Evolutionary conservation across 1,140 invertebrate species (phyloP), one percentile per base, ranked within the genome.

Genomic region (Hyposmocoma kahamanoa): DNA sequence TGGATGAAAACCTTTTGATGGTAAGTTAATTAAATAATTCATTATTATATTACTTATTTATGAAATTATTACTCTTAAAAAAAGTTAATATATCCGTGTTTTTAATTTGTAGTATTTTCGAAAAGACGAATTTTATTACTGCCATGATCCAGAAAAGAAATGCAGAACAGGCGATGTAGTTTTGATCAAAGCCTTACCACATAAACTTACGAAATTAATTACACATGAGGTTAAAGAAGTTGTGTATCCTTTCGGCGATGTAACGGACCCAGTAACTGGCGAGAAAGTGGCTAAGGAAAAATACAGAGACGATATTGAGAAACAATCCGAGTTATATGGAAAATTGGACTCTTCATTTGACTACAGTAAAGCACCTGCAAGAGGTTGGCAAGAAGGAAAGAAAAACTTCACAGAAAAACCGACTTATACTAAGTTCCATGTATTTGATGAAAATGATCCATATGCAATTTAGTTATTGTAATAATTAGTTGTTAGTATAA

Each of bases 91-190:
- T n/a, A n/a, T n/a, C n/a, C n/a, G n/a, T 53, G 53, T 53, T 62
- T 53, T 72, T 51, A 42, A 90, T 88, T 58, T n/a, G n/a, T 67
- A 96, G 95, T 94, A 95, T 75, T 96, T 95, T 54, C 86, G 86
- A 46, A 90, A 94, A 73, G 86, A 91, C 58, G 88, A 92, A 38
- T 90, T 90, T 50, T 82, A 91, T 47, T 94, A 91, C 70, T 94
- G 93, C 22, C 86, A 93, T 67, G 95, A 97, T 88, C 93, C 94
- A 2, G 67, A 91, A 0, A 91, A 93, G 62, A 62, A 88, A 19
- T 95, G 93, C 66, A 95, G 95, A 87, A 88, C 90, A 22, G 95
- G 95, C 8, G 95, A 97, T 71, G 88, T 94, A 28, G 93, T 95
- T 13, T 79, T 96, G 32, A 91, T 96, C 57, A 87, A 95, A 74